These are phyloP conservation scores for Anseranas semipalmata DNA, from an alignment of 2,113 vertebrate genomes.

Conservation along the genomic window DNA sequence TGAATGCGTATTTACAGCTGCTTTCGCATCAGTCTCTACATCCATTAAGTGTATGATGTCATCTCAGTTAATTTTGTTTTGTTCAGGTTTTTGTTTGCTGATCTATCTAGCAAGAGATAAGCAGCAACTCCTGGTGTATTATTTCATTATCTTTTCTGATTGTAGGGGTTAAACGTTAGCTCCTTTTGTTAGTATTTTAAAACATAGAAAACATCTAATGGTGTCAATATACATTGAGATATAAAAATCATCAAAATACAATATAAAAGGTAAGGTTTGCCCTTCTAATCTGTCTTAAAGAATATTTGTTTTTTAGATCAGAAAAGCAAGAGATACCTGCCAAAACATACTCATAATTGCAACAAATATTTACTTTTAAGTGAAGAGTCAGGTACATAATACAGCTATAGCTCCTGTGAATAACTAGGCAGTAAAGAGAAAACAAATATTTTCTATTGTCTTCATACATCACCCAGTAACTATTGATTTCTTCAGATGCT, in stretches of 20 bases:
- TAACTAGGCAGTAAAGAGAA: neutral
- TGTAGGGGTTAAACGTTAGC: neutral
- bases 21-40: neutral
- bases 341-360: neutral
- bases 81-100: neutral
- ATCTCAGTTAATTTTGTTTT: neutral
- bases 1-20: neutral
- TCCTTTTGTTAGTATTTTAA: neutral
- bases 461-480: neutral
- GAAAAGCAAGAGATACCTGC: neutral
- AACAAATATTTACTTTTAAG: neutral
- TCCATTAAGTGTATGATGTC: neutral
- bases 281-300: neutral
- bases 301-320: neutral
- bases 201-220: neutral
- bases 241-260: neutral
- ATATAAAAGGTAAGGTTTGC: neutral
- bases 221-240: neutral
- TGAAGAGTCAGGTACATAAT: neutral
- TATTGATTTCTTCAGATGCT: neutral
- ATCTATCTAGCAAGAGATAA: neutral
- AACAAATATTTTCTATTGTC: neutral
- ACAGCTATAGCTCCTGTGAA: neutral
- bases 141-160: neutral
- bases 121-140: neutral